These are phyloP conservation scores for Piscicola geometra DNA, from an alignment of 2,888 invertebrate species.

Conservation along the genomic window DNA sequence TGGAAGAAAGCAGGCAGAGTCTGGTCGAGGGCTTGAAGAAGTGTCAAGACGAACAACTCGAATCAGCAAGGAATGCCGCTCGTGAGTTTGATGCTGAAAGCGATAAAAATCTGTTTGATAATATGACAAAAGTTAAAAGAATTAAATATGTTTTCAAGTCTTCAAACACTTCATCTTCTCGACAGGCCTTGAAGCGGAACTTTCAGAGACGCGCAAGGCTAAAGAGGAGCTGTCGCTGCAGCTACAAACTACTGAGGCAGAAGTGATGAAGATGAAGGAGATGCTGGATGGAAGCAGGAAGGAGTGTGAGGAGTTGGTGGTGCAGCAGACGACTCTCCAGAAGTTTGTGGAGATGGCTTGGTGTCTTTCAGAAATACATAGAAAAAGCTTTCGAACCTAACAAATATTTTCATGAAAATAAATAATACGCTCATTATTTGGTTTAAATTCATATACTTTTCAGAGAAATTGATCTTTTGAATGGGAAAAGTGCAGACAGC, in stretches of 20 bases:
- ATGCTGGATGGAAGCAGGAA: background rate
- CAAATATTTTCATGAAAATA: too few species aligned
- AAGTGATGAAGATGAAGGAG: background rate
- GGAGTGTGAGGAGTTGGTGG: too few species aligned
- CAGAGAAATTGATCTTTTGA: slow-evolving; percentile 5
- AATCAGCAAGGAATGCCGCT: background rate
- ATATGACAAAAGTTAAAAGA: background rate
- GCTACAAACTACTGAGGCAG: background rate
- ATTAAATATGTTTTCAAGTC: background rate
- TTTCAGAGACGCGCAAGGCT: background rate
- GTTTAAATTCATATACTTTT: too few species aligned
- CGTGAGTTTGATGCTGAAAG: background rate
- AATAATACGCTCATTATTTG: too few species aligned
- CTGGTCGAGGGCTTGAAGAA: background rate
- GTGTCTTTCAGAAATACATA: too few species aligned
- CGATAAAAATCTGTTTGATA: background rate
- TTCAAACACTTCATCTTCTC: background rate
- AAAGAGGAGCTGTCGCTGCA: background rate
- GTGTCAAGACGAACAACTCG: background rate
- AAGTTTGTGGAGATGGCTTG: too few species aligned
- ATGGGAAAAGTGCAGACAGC: background rate
- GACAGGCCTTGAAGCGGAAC: background rate
- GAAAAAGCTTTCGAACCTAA: too few species aligned
- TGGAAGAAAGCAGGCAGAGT: background rate
- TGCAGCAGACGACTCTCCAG: too few species aligned